These are phyloP conservation scores for Calephelis perditalis DNA, from an alignment of 2,888 invertebrate species.

Conservation along the genomic window DNA sequence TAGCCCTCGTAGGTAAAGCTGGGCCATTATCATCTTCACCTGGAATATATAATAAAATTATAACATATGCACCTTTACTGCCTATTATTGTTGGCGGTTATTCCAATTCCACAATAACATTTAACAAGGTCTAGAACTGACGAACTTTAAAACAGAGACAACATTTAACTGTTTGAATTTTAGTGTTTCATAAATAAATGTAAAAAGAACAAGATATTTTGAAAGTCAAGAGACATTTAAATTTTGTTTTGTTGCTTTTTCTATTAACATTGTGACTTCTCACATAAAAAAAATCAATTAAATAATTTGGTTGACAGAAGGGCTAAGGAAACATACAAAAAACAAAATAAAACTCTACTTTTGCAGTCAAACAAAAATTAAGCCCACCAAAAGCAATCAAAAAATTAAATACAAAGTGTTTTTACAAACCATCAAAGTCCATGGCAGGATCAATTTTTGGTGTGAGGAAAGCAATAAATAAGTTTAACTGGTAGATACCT, in stretches of 20 bases:
- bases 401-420: neutral
- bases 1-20: constrained; percentile 94
- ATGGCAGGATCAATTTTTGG: constrained; percentile 99
- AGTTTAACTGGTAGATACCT: constrained; percentile 99
- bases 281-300: too few relatives aligned
- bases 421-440: constrained; percentile 89
- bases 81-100: neutral
- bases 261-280: too few relatives aligned
- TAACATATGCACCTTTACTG: neutral
- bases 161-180: too few relatives aligned
- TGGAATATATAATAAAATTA: constrained; percentile 34
- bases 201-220: neutral
- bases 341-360: too few relatives aligned
- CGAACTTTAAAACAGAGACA: too few relatives aligned
- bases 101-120: too few relatives aligned
- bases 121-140: too few relatives aligned
- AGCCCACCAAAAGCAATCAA: neutral
- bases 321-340: too few relatives aligned
- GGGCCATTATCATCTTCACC: constrained; percentile 89
- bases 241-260: too few relatives aligned
- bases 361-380: too few relatives aligned
- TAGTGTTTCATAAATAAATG: neutral
- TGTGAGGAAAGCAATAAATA: constrained; percentile 99
- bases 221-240: too few relatives aligned
- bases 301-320: too few relatives aligned